Percentiles rank a stretch among this genome's conserved stretches.
phyloP scores from a whole-genome alignment of 2,113 vertebrate species.

The Misgurnus mizolepis region DNA sequence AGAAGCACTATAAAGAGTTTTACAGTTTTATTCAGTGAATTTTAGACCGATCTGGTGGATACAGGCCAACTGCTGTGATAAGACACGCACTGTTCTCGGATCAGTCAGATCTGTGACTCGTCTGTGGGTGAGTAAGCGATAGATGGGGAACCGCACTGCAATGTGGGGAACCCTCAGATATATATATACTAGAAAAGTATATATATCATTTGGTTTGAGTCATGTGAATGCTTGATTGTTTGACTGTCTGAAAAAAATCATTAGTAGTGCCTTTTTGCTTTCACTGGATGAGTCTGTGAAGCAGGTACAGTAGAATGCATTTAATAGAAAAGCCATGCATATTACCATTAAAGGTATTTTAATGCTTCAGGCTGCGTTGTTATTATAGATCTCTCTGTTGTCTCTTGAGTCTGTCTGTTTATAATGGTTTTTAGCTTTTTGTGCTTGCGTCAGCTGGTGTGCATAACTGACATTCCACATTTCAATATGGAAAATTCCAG shows the following conservation, averaged over 20 bases:
- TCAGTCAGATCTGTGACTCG: slow-evolving; percentile 28
- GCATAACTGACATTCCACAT: slow-evolving; percentile 15
- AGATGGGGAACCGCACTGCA: slow-evolving; percentile 7
- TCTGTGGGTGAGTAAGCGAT: slow-evolving; percentile 59
- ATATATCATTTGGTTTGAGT: slow-evolving; percentile 20
- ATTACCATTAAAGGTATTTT: no score
- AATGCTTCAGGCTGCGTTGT: no score
- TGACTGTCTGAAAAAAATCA: slow-evolving; percentile 3
- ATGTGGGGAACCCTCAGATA: slow-evolving; percentile 24
- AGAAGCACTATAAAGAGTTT: no score
- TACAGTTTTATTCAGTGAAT: no score
- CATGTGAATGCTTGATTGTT: slow-evolving; percentile 14
- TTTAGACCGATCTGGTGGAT: slow-evolving; percentile 6
- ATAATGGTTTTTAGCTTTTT: no score
- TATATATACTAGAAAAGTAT: slow-evolving; percentile 11
- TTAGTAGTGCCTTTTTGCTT: neutral
- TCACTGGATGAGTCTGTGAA: neutral
- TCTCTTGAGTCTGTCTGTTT: no score
- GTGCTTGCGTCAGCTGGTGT: neutral
- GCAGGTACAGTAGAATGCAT: no score
- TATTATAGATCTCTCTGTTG: no score
- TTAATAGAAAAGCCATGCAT: no score
- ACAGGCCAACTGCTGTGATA: slow-evolving; percentile 7
- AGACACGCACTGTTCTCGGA: slow-evolving; percentile 1
- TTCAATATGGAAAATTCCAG: neutral